Evolutionary conservation across 2,888 invertebrate species (phyloP).

Genomic region (Hyposoter dolosus): DNA sequence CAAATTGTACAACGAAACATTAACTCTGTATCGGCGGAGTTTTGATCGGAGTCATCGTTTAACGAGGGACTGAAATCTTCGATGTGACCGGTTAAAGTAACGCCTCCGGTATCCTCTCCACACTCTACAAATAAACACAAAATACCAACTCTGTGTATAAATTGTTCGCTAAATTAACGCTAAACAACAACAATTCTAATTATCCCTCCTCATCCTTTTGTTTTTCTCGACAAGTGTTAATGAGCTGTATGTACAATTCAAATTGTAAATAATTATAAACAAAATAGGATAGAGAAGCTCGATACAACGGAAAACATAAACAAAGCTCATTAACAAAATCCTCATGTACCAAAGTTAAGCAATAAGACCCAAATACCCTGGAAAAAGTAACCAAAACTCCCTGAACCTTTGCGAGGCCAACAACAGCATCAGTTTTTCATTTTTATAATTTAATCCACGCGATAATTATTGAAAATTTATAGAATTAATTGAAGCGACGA

Average conservation of each 20-base stretch:
- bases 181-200: not conserved
- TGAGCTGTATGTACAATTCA: constrained; percentile 17
- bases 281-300: constrained; percentile 73
- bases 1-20: constrained; percentile 88
- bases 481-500: not conserved
- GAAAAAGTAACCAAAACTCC: constrained; percentile 8
- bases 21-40: constrained; percentile 85
- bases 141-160: constrained; percentile 66
- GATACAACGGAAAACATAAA: constrained; percentile 53
- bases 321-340: not conserved
- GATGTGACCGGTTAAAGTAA: constrained; percentile 75
- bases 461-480: not conserved
- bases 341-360: constrained; percentile 25
- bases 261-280: constrained; percentile 49
- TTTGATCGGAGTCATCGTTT: constrained; percentile 79
- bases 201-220: constrained; percentile 29
- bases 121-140: constrained; percentile 82
- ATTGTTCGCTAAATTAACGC: constrained; percentile 10
- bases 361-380: constrained; percentile 26
- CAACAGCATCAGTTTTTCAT: not conserved
- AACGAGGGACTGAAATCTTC: constrained; percentile 78
- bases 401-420: constrained; percentile 11
- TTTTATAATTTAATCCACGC: not conserved
- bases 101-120: constrained; percentile 76
- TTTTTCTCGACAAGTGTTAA: constrained; percentile 21